Conservation (phyloP, 2,797 vertebrate genomes). For the Smutsia gigantea region DNA sequence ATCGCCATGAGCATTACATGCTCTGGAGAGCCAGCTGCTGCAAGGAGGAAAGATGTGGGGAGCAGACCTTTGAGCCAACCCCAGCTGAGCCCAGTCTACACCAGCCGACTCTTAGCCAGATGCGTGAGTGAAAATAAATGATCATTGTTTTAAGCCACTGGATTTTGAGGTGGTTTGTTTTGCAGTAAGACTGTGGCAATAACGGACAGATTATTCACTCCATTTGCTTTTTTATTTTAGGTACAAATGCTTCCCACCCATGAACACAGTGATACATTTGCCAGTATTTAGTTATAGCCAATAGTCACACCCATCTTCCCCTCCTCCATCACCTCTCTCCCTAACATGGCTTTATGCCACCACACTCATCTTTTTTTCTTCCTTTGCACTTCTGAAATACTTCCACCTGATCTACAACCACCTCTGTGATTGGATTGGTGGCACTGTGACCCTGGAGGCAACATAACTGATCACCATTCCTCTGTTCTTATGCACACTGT, state of each 20-base stretch:
- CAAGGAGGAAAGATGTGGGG: neutral
- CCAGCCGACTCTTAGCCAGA: neutral
- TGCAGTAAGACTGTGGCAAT: neutral
- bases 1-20: neutral
- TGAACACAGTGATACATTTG: neutral
- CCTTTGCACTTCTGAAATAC: neutral
- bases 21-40: neutral
- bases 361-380: neutral
- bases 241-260: neutral
- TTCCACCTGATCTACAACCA: neutral
- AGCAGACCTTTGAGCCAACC: slow-evolving; percentile 16
- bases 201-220: neutral
- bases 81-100: neutral
- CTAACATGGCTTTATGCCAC: neutral
- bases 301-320: neutral
- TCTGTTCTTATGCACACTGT: neutral
- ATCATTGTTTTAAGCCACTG: neutral
- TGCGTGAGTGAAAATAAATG: slow-evolving; percentile 24
- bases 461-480: neutral
- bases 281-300: slow-evolving; percentile 30
- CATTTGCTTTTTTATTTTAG: neutral
- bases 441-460: neutral
- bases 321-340: neutral
- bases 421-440: neutral
- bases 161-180: slow-evolving; percentile 58